phyloP scores from a whole-genome alignment of 2,113 vertebrate species.

The Nothocercus nigrocapillus region DNA sequence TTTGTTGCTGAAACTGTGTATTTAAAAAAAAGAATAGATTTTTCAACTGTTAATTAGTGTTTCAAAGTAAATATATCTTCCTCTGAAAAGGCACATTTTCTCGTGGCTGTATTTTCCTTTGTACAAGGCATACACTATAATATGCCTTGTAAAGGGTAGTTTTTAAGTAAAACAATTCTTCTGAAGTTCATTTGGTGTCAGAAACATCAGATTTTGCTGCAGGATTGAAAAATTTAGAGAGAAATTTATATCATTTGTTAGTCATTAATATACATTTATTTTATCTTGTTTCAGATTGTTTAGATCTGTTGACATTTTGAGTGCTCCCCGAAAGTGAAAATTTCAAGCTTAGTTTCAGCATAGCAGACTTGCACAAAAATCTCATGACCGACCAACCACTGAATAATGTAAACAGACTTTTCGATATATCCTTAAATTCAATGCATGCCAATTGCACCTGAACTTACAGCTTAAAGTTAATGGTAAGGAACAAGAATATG shows the following conservation, averaged over 20 bases:
- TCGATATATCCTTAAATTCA: background rate
- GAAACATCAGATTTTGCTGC: background rate
- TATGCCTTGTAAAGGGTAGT: accelerated
- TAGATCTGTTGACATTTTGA: background rate
- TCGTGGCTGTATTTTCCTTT: accelerated
- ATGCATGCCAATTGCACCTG: background rate
- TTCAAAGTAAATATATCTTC: background rate
- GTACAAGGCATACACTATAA: accelerated
- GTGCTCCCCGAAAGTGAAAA: background rate
- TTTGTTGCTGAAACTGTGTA: background rate
- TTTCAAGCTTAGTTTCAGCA: background rate
- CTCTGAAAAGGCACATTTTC: background rate
- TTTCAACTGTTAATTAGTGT: background rate
- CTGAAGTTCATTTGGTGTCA: background rate
- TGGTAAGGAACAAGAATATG: background rate
- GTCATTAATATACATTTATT: background rate
- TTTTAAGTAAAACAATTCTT: background rate
- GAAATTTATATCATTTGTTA: background rate
- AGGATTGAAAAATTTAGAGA: background rate
- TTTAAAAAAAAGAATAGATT: background rate
- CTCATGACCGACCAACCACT: background rate
- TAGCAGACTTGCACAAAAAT: background rate
- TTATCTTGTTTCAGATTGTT: background rate
- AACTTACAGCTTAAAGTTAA: background rate
- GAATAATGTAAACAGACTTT: background rate